phyloP scores from a whole-genome alignment of 2,113 vertebrate genomes.

The Hippocampus zosterae region DNA sequence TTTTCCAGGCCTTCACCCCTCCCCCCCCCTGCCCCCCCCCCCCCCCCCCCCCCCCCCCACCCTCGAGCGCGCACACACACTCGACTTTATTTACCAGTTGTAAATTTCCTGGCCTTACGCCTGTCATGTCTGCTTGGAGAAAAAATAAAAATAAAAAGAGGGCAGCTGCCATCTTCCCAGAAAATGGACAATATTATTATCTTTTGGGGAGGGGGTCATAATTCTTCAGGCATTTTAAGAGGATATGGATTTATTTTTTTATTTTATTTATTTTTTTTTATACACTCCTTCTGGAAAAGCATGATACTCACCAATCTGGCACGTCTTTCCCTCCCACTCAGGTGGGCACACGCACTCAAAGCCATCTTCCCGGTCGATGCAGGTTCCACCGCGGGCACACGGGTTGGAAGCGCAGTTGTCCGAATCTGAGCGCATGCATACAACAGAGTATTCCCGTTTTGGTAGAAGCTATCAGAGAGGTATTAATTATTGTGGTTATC shows the following conservation, averaged over 20 bases:
- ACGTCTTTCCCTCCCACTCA: slow-evolving; percentile 92
- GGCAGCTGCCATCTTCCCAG: slow-evolving; percentile 39
- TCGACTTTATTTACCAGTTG: slow-evolving; percentile 62
- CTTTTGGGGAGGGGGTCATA: not conserved
- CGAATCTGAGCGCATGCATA: slow-evolving; percentile 72
- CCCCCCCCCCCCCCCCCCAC: not conserved
- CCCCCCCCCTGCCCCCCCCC: not conserved
- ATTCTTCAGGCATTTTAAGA: not conserved
- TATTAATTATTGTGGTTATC: not conserved
- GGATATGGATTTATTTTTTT: slow-evolving; percentile 4
- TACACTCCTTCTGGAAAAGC: too few species aligned
- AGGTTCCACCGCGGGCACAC: slow-evolving; percentile 88
- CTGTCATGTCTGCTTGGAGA: slow-evolving; percentile 29
- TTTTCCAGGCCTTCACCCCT: slow-evolving; percentile 31
- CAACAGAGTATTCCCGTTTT: not conserved
- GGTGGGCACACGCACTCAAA: slow-evolving; percentile 91
- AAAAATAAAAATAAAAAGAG: slow-evolving; percentile 7
- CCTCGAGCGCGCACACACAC: slow-evolving; percentile 6
- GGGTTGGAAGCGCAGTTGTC: slow-evolving; percentile 87
- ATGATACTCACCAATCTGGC: slow-evolving; percentile 84
- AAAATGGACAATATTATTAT: slow-evolving; percentile 29
- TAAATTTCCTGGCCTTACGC: slow-evolving; percentile 61
- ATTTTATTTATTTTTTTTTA: too few species aligned
- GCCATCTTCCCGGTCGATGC: slow-evolving; percentile 82
- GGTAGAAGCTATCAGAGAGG: not conserved